These are phyloP conservation scores for Pinna nobilis DNA, from an alignment of 1,140 invertebrate genomes.

Conservation along the genomic window DNA sequence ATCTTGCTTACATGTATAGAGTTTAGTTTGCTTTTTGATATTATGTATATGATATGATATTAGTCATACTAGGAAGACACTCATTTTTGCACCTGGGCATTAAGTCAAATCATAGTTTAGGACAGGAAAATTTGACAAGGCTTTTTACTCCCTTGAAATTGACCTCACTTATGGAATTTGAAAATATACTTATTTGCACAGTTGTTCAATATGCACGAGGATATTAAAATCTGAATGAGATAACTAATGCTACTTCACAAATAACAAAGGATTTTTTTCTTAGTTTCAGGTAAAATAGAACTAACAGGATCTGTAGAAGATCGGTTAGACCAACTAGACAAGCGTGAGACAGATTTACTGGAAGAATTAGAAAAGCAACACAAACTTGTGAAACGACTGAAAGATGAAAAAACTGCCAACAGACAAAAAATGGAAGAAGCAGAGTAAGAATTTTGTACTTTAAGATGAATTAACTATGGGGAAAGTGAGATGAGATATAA, in stretches of 20 bases:
- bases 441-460: too few relatives aligned
- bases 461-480: too few relatives aligned
- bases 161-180: neutral
- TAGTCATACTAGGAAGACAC: too few relatives aligned
- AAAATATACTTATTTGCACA: neutral
- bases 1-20: too few relatives aligned
- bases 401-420: constrained; percentile 60
- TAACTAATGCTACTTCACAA: too few relatives aligned
- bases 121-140: neutral
- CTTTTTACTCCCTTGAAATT: neutral
- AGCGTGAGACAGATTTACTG: constrained; percentile 70
- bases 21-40: too few relatives aligned
- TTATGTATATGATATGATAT: too few relatives aligned
- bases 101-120: too few relatives aligned
- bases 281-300: constrained; percentile 62
- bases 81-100: too few relatives aligned
- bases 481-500: too few relatives aligned
- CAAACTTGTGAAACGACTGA: constrained; percentile 55
- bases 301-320: constrained; percentile 65
- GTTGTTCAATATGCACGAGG: too few relatives aligned
- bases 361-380: constrained; percentile 65
- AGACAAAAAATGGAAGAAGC: constrained; percentile 56
- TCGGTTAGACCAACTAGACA: constrained; percentile 69
- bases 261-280: neutral
- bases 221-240: too few relatives aligned